Base-by-base conservation (phyloP, 2,888 invertebrate genomes). In the Platerodrilus igneus region DNA sequence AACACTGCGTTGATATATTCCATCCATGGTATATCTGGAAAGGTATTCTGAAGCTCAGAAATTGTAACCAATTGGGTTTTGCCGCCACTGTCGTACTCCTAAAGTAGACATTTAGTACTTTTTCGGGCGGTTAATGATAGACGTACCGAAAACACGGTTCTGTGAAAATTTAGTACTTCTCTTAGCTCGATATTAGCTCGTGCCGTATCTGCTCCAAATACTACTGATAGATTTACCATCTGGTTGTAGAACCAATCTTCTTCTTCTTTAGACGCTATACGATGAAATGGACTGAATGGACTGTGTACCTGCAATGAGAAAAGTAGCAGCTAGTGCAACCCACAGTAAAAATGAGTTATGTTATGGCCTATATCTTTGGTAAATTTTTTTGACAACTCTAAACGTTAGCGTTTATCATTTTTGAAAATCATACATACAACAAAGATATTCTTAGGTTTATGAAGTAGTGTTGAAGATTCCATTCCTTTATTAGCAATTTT, bases 31-130 rank as follows among this genome's bases (percentile, higher is more conserved):
- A 66, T 54, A 9, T 53, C 57, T 3, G 62, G 62, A 58, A 72
- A 74, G 51, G 68, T 64, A 33, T 62, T 58, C 47, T 73, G 69
- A 21, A 79, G 58, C 39, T 77, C 71, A 8, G 59, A 59, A 18
- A 78, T 56, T 2, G 70, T 71, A 66, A 71, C 72, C 17, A 51
- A 52, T 30, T 47, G 37, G 38, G 40, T 48, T 21, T 41, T 29
- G n/a, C n/a, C n/a, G n/a, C n/a, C n/a, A n/a, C n/a, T n/a, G n/a
- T n/a, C n/a, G n/a, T n/a, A n/a, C n/a, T n/a, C n/a, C n/a, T n/a
- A n/a, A n/a, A n/a, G n/a, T n/a, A n/a, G n/a, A n/a, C n/a, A n/a
- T n/a, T n/a, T n/a, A n/a, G n/a, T n/a, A n/a, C n/a, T n/a, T n/a
- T n/a, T n/a, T n/a, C n/a, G n/a, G n/a, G n/a, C n/a, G n/a, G n/a